These are phyloP conservation scores for Cantharis nigra DNA, from an alignment of 2,888 invertebrate species.

Conservation along the genomic window DNA sequence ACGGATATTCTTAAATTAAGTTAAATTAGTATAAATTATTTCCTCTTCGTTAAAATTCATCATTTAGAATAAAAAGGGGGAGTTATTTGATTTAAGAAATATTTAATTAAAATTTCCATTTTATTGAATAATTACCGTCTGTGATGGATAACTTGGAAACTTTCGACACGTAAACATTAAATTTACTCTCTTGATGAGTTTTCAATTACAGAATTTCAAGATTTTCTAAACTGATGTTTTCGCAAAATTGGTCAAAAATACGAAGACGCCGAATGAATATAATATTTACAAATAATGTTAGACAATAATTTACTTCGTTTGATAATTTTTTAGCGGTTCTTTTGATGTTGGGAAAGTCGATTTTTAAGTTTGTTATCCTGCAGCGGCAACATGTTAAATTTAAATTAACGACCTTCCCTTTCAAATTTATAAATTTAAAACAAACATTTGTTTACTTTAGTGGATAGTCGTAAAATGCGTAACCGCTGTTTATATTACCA, in stretches of 20 bases:
- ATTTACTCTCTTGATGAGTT: too few relatives aligned
- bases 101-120: too few relatives aligned
- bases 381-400: constrained; percentile 3
- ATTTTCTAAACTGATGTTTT: background rate
- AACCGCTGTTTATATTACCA: constrained; percentile 1
- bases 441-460: constrained; percentile 19
- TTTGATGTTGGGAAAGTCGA: constrained; percentile 8
- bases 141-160: too few relatives aligned
- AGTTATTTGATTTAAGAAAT: too few relatives aligned
- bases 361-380: background rate
- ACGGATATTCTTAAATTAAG: background rate
- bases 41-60: background rate
- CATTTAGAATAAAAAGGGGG: background rate
- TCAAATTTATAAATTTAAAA: background rate
- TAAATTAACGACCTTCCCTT: background rate
- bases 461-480: constrained; percentile 24
- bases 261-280: background rate
- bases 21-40: background rate
- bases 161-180: too few relatives aligned
- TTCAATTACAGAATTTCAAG: too few relatives aligned
- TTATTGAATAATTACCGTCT: too few relatives aligned
- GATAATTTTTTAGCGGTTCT: background rate
- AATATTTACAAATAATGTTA: background rate
- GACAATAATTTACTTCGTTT: background rate
- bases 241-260: background rate